Evolutionary conservation across 30 jellyfish, hydroid and myxozoan genomes (phyloP).

Genomic region (Aurelia aurita): DNA sequence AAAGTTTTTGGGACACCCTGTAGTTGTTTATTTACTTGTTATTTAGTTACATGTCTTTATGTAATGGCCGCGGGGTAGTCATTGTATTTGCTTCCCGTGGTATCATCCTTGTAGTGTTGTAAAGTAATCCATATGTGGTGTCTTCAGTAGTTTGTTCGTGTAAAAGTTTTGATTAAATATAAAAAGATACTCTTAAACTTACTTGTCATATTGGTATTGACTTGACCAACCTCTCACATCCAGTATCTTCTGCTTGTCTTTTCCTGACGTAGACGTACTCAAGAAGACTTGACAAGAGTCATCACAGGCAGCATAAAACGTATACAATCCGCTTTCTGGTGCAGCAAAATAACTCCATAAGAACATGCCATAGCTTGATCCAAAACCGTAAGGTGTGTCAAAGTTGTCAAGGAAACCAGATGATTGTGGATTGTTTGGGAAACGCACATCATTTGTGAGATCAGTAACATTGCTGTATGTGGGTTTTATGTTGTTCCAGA

Average conservation of each 20-base stretch:
- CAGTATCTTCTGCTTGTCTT: conserved; percentile 55
- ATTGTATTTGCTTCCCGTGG: no score
- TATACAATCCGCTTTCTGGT: conserved; percentile 81
- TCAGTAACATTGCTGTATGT: conserved; percentile 7
- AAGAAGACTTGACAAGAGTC: conserved; percentile 73
- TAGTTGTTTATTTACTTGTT: no score
- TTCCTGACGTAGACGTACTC: conserved; percentile 38
- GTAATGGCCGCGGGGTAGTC: no score
- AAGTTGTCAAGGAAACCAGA: conserved; percentile 80
- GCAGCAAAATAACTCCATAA: conserved; percentile 77
- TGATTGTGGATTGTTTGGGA: conserved; percentile 78
- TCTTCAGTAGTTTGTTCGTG: no score
- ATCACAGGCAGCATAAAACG: conserved; percentile 76
- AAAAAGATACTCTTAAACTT: conserved; percentile 4
- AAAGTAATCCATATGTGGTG: no score
- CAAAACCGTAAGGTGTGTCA: conserved; percentile 69
- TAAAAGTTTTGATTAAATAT: no score
- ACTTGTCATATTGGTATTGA: conserved; percentile 76
- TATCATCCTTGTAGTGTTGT: no score
- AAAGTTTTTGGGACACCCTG: no score
- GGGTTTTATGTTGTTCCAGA: conserved; percentile 13
- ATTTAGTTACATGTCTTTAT: no score
- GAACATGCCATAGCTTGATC: conserved; percentile 68
- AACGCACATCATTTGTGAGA: conserved; percentile 72
- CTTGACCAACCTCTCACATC: conserved; percentile 37